Conservation (phyloP, 2,797 vertebrate species). For the Aulostomus chinensis region DNA sequence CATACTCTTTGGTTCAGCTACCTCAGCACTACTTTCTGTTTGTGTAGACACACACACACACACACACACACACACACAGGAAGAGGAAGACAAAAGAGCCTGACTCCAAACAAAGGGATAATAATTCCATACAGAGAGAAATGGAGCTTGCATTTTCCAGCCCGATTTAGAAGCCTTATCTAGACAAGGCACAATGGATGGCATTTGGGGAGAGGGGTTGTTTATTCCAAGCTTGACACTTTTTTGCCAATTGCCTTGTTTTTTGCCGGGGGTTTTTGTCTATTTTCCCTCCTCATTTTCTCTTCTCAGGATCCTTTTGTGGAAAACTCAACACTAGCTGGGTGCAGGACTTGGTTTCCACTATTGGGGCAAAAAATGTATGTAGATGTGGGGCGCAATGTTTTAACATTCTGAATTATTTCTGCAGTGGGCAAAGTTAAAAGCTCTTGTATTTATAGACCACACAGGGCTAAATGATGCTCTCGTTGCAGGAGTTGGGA, state of each 20-base stretch:
- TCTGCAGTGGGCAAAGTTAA: constrained; percentile 63
- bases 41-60: constrained; percentile 24
- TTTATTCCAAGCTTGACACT: constrained; percentile 78
- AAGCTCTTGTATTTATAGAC: constrained; percentile 68
- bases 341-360: constrained; percentile 18
- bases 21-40: constrained; percentile 59
- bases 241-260: constrained; percentile 74
- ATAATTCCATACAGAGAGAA: constrained; percentile 82
- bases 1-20: constrained; percentile 51
- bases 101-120: constrained; percentile 82
- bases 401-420: constrained; percentile 71
- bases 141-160: constrained; percentile 78
- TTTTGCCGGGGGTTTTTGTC: constrained; percentile 37
- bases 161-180: constrained; percentile 83
- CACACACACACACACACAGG: constrained; percentile 43
- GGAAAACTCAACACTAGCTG: constrained; percentile 50
- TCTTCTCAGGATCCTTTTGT: constrained; percentile 50
- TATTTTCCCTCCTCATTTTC: constrained; percentile 47
- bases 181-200: constrained; percentile 82
- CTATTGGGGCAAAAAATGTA: constrained; percentile 26
- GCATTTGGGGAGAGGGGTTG: constrained; percentile 77
- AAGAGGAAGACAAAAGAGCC: constrained; percentile 77
- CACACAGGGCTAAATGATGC: constrained; percentile 47
- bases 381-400: constrained; percentile 42
- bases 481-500: constrained; percentile 44